A percentile compares a stretch with the other conserved stretches of the same genome.
Conservation (phyloP, 2,888 invertebrate species). For the Hypsopygia costalis region DNA sequence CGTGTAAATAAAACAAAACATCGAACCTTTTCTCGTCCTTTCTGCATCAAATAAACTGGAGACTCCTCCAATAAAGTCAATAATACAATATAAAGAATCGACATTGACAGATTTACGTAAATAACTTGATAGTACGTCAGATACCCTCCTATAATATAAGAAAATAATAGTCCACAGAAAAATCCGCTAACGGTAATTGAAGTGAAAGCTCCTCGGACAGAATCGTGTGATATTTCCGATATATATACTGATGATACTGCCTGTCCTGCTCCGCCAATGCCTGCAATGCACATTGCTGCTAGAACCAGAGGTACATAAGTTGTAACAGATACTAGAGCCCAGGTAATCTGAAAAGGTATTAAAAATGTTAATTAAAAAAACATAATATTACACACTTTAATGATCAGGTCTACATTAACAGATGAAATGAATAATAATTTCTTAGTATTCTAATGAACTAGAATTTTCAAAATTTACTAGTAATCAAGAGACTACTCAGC, state of each 20-base stretch:
- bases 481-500: too few relatives aligned
- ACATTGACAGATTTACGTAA: constrained; percentile 41
- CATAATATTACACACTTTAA: too few relatives aligned
- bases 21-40: constrained; percentile 49
- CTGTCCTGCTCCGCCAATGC: constrained; percentile 28
- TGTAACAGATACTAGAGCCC: constrained; percentile 43
- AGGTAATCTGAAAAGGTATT: constrained; percentile 40
- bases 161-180: constrained; percentile 49
- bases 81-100: constrained; percentile 44
- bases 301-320: constrained; percentile 38
- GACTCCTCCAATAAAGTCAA: constrained; percentile 50
- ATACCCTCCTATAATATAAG: constrained; percentile 51
- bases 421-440: too few relatives aligned
- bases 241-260: constrained; percentile 51
- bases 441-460: too few relatives aligned
- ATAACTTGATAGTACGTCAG: constrained; percentile 44
- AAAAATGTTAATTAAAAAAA: neutral
- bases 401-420: too few relatives aligned
- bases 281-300: constrained; percentile 49
- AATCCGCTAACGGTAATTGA: constrained; percentile 43
- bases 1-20: too few relatives aligned
- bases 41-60: constrained; percentile 50
- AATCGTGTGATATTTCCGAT: constrained; percentile 52
- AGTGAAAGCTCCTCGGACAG: constrained; percentile 49
- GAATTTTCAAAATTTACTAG: too few relatives aligned